Evolutionary conservation across 2,113 vertebrate species (phyloP).

Genomic region (Ariopsis seemanni): DNA sequence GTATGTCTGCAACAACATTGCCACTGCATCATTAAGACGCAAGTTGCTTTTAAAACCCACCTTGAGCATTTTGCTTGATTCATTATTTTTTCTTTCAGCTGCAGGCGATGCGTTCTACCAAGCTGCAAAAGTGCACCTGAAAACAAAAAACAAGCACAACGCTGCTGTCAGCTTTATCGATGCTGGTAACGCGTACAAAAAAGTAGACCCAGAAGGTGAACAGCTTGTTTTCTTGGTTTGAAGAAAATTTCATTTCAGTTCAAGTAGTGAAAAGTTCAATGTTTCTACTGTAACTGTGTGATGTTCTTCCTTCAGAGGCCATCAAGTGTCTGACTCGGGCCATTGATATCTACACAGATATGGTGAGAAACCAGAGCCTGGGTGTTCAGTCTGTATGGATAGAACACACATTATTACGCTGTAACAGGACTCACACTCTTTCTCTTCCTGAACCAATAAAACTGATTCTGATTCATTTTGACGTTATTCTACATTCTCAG

Average conservation of each 20-base stretch:
- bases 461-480: neutral
- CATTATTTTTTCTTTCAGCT: constrained; percentile 57
- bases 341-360: constrained; percentile 83
- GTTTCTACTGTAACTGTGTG: neutral
- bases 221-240: neutral
- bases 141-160: constrained; percentile 77
- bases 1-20: constrained; percentile 48
- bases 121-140: constrained; percentile 75
- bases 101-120: constrained; percentile 81
- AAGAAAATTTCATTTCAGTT: neutral
- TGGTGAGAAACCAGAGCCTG: constrained; percentile 67
- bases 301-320: constrained; percentile 69
- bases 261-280: neutral
- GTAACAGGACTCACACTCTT: neutral
- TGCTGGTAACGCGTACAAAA: constrained; percentile 80
- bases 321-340: constrained; percentile 78
- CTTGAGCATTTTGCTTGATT: neutral
- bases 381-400: neutral
- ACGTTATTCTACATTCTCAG: neutral
- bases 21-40: neutral
- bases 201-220: constrained; percentile 78
- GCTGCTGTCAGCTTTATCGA: constrained; percentile 78
- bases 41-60: neutral
- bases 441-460: neutral
- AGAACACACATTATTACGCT: neutral